Base-by-base conservation (phyloP, 2,888 invertebrate genomes). In the Drepanosiphum platanoidis region DNA sequence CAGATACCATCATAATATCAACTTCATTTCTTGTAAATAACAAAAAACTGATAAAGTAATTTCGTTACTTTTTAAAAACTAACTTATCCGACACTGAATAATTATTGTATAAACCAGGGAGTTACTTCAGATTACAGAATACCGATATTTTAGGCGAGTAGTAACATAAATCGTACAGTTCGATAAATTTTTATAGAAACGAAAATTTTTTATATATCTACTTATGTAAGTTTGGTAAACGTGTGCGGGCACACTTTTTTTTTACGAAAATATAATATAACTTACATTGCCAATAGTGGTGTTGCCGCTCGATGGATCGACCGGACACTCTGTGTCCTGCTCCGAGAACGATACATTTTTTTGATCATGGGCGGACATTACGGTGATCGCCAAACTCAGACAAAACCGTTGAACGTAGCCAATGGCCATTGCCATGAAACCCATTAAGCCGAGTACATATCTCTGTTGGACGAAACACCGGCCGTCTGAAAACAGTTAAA, bases 391-490 rank as follows among this genome's bases (percentile, higher is more conserved):
- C 68, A 91, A 88, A 27, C 90, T 90, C 39, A 91, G 87, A 7
- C 90, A 89, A 68, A 90, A 90, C 66, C 91, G 88, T 89, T 90
- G 90, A 1, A 90, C 90, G 87, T 91, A 91, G 0, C 90, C 90
- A 86, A 90, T 90, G 22, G 90, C 89, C 5, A 91, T 87, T 0
- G 90, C 90, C 74, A 91, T 88, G 87, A 90, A 90, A 15, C 90
- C 90, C 90, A 91, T 90, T 11, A 87, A 15, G 22, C 88, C 88
- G 61, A 88, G 81, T 5, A 88, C 72, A 77, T 88, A 88, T 75
- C 88, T 86, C 81, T 88, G 88, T 46, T 87, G 87, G 52, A 88
- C 82, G 61, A 87, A 87, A 70, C 70, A 46, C 0, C 61, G 32
- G n/a, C 91, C 90, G 90, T 90, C 94, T 71, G 68, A 5, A 77